These are phyloP conservation scores for Proisotoma minuta DNA, from an alignment of 2,888 invertebrate genomes.

Conservation along the genomic window DNA sequence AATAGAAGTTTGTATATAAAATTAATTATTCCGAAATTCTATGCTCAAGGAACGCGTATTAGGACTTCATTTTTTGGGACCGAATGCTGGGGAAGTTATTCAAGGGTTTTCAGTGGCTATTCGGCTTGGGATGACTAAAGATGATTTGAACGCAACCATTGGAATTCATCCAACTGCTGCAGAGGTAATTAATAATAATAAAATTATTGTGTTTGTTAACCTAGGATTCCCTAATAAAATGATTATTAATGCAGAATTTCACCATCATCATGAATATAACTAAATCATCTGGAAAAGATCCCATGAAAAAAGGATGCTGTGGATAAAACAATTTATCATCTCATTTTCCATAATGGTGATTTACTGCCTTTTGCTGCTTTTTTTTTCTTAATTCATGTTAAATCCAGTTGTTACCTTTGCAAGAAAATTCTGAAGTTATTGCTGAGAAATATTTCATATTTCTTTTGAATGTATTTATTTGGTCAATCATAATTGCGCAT, in stretches of 20 bases:
- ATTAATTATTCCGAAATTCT: no score
- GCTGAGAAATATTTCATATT: no score
- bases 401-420: no score
- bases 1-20: background rate
- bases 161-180: constrained; percentile 60
- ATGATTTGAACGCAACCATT: constrained; percentile 57
- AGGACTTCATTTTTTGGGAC: constrained; percentile 85
- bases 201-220: no score
- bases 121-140: constrained; percentile 62
- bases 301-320: background rate
- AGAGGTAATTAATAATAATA: background rate
- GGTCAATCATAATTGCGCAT: no score
- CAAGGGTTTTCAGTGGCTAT: constrained; percentile 88
- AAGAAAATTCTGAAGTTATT: no score
- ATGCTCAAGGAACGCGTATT: constrained; percentile 58
- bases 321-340: no score
- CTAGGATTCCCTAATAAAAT: no score
- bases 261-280: background rate
- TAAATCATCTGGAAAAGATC: background rate
- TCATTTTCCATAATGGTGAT: no score
- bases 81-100: constrained; percentile 86
- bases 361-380: no score
- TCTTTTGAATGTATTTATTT: no score
- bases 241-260: background rate
- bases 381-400: no score